Conservation (phyloP, 2,888 invertebrate species). For the Loripinus fragilis region DNA sequence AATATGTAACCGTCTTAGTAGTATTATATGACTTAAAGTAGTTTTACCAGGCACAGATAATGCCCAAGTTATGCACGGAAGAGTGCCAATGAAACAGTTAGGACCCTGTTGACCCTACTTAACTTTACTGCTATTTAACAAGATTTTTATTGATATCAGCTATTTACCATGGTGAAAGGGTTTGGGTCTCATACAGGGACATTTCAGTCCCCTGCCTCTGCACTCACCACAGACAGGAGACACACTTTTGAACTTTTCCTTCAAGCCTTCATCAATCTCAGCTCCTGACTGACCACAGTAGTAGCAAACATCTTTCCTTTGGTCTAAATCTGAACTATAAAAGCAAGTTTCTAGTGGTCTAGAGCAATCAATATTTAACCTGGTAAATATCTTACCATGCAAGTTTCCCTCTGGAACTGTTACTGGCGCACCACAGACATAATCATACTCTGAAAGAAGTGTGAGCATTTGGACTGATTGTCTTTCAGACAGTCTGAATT, state of each 20-base stretch:
- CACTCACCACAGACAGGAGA: constrained; percentile 20
- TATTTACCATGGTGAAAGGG: too few relatives aligned
- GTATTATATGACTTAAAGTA: too few relatives aligned
- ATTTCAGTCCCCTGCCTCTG: not conserved
- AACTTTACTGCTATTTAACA: too few relatives aligned
- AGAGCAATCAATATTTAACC: not conserved
- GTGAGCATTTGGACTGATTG: not conserved
- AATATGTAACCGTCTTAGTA: too few relatives aligned
- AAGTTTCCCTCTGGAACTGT: not conserved
- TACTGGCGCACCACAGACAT: constrained; percentile 11
- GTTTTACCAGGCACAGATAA: too few relatives aligned
- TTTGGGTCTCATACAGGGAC: not conserved
- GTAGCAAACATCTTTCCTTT: not conserved
- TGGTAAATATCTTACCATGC: constrained; percentile 17
- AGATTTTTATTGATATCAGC: too few relatives aligned
- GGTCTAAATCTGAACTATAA: constrained; percentile 10
- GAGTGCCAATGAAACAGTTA: too few relatives aligned
- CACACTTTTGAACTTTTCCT: constrained; percentile 16
- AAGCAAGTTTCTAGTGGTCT: constrained; percentile 5
- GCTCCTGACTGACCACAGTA: constrained; percentile 18
- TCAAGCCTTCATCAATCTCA: not conserved
- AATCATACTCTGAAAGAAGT: not conserved
- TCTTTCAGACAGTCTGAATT: not conserved
- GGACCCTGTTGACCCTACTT: too few relatives aligned
- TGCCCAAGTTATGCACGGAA: too few relatives aligned